These are phyloP conservation scores for Esox niger DNA, from an alignment of 2,113 vertebrate genomes.

Conservation along the genomic window DNA sequence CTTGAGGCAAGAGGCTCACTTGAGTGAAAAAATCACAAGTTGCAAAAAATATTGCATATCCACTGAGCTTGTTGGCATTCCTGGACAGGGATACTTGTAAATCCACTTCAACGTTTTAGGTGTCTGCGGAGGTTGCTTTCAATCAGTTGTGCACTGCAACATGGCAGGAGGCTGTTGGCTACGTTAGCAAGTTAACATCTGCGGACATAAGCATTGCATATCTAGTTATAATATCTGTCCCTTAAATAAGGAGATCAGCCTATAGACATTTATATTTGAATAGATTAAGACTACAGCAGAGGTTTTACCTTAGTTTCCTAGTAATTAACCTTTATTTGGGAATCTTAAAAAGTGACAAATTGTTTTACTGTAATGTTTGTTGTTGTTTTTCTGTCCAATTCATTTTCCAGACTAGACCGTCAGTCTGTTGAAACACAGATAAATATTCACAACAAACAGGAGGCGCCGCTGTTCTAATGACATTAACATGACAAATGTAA, in stretches of 20 bases:
- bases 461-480: background rate
- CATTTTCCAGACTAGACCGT: background rate
- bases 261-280: slow-evolving; percentile 14
- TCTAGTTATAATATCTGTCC: slow-evolving; percentile 26
- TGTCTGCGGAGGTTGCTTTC: too few species aligned
- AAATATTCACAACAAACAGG: background rate
- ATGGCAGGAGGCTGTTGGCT: too few species aligned
- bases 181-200: too few species aligned
- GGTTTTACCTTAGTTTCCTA: slow-evolving; percentile 23
- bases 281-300: background rate
- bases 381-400: background rate
- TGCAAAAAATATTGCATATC: too few species aligned
- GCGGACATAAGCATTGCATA: too few species aligned
- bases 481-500: background rate
- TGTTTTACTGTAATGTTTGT: background rate
- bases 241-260: too few species aligned
- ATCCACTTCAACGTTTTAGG: too few species aligned
- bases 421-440: background rate
- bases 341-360: background rate
- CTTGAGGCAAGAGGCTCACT: too few species aligned
- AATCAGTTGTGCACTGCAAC: too few species aligned
- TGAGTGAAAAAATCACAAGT: too few species aligned
- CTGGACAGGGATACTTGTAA: too few species aligned
- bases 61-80: too few species aligned
- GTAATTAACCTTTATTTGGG: background rate